phyloP scores from a whole-genome alignment of 2,888 invertebrate species.

The Callinectes sapidus region DNA sequence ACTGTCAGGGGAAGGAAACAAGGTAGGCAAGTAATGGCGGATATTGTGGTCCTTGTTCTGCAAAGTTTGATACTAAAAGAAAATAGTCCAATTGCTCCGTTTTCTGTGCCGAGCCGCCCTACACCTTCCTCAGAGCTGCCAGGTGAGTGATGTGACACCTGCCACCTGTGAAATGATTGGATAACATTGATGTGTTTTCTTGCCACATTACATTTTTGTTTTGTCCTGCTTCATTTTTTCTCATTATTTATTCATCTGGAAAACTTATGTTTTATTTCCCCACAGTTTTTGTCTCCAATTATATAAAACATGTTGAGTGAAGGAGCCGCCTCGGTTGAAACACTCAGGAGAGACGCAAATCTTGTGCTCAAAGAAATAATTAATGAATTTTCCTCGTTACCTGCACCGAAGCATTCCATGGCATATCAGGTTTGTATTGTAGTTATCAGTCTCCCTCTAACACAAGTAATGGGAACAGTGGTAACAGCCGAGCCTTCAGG shows the following conservation, averaged over 20 bases:
- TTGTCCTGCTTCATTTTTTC: slow-evolving; percentile 3
- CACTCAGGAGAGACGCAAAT: not conserved
- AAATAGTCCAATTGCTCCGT: slow-evolving; percentile 1
- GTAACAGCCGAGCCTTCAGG: not conserved
- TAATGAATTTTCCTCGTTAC: not conserved
- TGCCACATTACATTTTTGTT: not conserved
- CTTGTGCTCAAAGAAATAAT: not conserved
- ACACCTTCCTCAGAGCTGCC: not conserved
- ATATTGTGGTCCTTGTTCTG: not conserved
- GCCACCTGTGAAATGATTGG: not conserved
- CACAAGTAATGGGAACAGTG: not conserved
- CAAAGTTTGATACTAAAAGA: not conserved
- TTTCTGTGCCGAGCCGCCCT: not conserved
- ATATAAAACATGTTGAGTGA: slow-evolving; percentile 12
- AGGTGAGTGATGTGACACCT: slow-evolving; percentile 29
- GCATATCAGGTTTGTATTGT: not conserved
- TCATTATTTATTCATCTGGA: not conserved
- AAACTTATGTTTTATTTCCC: slow-evolving; percentile 20
- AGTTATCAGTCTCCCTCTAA: not conserved
- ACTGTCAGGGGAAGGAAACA: not conserved
- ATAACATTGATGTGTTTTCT: slow-evolving; percentile 27
- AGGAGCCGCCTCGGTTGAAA: not conserved
- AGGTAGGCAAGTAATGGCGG: not conserved
- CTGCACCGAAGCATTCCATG: not conserved
- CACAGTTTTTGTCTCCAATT: slow-evolving; percentile 1